These are phyloP conservation scores for Chionodraco myersi DNA, from an alignment of 2,113 vertebrate species.

Conservation along the genomic window DNA sequence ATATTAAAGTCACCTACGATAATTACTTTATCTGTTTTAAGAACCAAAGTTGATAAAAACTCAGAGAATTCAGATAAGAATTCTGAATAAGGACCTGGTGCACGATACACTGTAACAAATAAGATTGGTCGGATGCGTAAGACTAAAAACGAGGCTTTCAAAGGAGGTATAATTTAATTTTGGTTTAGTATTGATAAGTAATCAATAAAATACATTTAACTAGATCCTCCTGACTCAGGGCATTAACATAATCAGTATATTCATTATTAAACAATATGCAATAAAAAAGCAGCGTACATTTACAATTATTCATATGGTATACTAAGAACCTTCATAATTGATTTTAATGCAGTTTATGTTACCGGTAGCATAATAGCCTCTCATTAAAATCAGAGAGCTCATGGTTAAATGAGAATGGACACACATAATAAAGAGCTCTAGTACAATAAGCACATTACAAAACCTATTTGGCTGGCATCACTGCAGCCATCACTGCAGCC, in stretches of 20 bases:
- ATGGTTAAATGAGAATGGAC: slow-evolving; percentile 49
- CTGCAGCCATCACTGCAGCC: slow-evolving; percentile 41
- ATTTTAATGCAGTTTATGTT: slow-evolving; percentile 50
- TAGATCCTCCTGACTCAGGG: slow-evolving; percentile 6
- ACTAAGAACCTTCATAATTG: slow-evolving; percentile 55
- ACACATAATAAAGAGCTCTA: slow-evolving; percentile 30
- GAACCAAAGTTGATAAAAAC: no score
- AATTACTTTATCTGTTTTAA: no score
- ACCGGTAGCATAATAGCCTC: slow-evolving; percentile 37
- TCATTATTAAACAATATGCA: slow-evolving; percentile 65
- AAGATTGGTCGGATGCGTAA: no score
- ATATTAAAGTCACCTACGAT: no score
- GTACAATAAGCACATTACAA: slow-evolving; percentile 49
- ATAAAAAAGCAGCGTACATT: slow-evolving; percentile 25
- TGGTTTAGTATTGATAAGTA: no score
- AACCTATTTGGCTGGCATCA: slow-evolving; percentile 55
- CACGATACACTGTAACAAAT: no score
- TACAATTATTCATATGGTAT: slow-evolving; percentile 26
- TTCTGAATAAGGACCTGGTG: no score
- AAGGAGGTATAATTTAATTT: no score
- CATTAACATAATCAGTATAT: slow-evolving; percentile 42
- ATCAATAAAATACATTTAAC: slow-evolving; percentile 19
- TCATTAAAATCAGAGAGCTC: slow-evolving; percentile 41
- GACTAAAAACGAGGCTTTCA: no score
- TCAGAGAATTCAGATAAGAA: no score